Evolutionary conservation across 2,113 vertebrate species (phyloP), one percentile per base, ranked within the genome.

Genomic region (Corvus hawaiiensis): DNA sequence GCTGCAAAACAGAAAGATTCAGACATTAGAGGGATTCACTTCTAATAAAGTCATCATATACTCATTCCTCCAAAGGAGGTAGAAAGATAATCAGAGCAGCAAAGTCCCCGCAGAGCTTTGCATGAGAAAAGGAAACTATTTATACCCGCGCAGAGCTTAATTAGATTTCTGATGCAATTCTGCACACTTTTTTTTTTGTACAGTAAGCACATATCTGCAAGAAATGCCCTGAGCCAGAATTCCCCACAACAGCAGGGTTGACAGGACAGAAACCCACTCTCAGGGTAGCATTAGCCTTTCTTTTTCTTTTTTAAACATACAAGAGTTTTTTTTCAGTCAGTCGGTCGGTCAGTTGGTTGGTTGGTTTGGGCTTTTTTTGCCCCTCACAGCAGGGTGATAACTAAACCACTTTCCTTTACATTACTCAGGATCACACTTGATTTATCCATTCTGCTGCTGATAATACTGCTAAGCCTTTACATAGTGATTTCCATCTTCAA

Each of bases 21-120:
- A 90, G 91, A 95, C 54, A 76, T 96, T 55, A 88, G 66, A 95
- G 55, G 81, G 78, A 96, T 93, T 95, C 78, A 82, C 75, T 97
- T 95, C 92, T 91, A 94, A 95, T 77, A 94, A 94, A 96, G 93
- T 93, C 91, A 94, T 95, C 93, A 88, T 77, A 94, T 61, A 80
- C 61, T 92, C 90, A 96, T 74, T 93, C 69, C 94, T 96, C 92
- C 84, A 95, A 97, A 96, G 84, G 77, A 96, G 93, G 79, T 14
- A 96, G 72, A 97, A 93, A 94, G 88, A 95, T 93, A 95, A 96
- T 96, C 92, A 97, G 93, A 97, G 93, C 84, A 92, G 92, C 91
- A 89, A 96, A 95, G 87, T 95, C 87, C 95, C 94, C 41, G 93
- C 93, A 97, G 95, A 97, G 94, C 97, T 97, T 96, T 97, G 94